Evolutionary conservation across 2,888 invertebrate species (phyloP), one percentile per base, ranked within the genome.

Genomic region (Lingula anatina): DNA sequence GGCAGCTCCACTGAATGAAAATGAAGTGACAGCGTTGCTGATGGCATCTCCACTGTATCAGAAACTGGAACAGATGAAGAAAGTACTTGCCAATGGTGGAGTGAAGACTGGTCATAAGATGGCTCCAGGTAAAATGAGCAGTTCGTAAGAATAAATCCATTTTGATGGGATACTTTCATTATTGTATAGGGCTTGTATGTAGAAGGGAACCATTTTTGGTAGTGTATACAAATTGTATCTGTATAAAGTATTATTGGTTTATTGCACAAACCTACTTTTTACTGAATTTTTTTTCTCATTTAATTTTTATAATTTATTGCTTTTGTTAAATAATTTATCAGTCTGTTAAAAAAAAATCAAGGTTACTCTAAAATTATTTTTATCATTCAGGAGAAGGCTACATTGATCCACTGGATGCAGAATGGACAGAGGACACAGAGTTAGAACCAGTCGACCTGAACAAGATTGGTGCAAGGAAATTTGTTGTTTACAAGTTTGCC

Each of bases 401-500:
- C 56, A 60, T 68, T 12, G 73, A 73, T 47, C 44, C 54, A 2
- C 56, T 60, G 28, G 74, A 74, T 47, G 55, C 63, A 5, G 61
- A 60, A 39, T 74, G 74, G 74, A 59, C 61, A 15, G 61, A 54
- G 5, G 73, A 73, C 51, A 60, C 58, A 39, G 61, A 66, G 47
- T 62, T 73, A 40, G 57, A 59, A 43, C 70, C 74, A 7, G 62
- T 70, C 15, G 73, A 72, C 57, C 59, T 72, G 27, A 73, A 67
- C 58, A 70, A 68, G 49, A 60, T 74, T 9, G 61, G 61, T 52
- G 63, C 70, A 12, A 53, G 73, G 31, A 61, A 61, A 23, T 73
- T 74, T 47, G 67, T 74, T 28, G 63, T 74, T 40, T 73, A 74
- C 62, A 74, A 72, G 59, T 74, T 71, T 57, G 73, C 72, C 25